A percentile compares a stretch with the other conserved stretches of the same genome.
phyloP scores from a whole-genome alignment of 1,140 invertebrate genomes.

The Ladona fulva region DNA sequence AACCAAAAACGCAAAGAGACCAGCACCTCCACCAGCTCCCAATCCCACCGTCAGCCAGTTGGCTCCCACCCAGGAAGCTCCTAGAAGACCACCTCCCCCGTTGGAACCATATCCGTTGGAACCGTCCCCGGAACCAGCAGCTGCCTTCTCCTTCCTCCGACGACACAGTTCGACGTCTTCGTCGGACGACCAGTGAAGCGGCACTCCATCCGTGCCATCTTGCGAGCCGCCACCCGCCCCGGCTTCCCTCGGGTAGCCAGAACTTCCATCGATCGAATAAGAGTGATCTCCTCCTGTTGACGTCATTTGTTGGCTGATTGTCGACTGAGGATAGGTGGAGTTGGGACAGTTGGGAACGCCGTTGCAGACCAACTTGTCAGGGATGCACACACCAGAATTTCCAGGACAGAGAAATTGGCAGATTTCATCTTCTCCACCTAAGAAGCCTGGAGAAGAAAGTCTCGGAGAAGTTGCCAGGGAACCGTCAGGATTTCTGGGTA shows the following conservation, averaged over 20 bases:
- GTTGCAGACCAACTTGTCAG: constrained; percentile 70
- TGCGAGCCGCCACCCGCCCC: constrained; percentile 38
- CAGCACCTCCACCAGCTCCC: constrained; percentile 36
- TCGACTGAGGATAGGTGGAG: constrained; percentile 25
- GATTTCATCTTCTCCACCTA: constrained; percentile 25
- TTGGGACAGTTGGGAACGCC: constrained; percentile 80
- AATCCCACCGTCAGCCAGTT: constrained; percentile 45
- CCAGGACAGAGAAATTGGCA: constrained; percentile 75
- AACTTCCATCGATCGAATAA: constrained; percentile 26
- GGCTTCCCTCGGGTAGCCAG: constrained; percentile 31
- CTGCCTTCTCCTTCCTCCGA: background rate
- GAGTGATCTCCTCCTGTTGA: constrained; percentile 19
- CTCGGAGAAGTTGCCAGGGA: constrained; percentile 57
- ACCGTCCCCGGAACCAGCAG: background rate
- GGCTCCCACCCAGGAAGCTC: constrained; percentile 29
- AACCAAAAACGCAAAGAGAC: constrained; percentile 37
- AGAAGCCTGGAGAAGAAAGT: constrained; percentile 21
- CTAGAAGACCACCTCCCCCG: constrained; percentile 27
- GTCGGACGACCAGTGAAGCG: constrained; percentile 31
- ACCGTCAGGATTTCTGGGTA: constrained; percentile 70
- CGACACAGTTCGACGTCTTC: constrained; percentile 54
- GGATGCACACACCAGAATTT: constrained; percentile 67
- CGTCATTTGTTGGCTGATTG: background rate
- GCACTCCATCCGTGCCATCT: constrained; percentile 33
- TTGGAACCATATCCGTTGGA: constrained; percentile 27